phyloP scores from a whole-genome alignment of 2,888 invertebrate species.

The Lithophane socia region DNA sequence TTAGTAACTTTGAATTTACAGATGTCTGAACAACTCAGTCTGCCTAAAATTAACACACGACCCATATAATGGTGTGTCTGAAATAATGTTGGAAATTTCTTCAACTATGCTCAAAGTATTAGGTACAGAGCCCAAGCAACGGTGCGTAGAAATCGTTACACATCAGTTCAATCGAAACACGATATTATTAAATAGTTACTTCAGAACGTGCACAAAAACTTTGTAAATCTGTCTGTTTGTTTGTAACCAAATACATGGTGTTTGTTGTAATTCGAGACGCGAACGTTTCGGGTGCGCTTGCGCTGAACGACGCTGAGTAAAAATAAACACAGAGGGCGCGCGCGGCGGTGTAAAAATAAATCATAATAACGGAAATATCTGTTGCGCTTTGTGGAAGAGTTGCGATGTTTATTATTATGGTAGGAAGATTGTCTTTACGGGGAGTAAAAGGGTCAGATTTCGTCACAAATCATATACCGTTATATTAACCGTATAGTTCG shows the following conservation, averaged over 20 bases:
- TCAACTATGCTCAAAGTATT: conserved; percentile 5
- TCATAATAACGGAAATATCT: conserved; percentile 58
- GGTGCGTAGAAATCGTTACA: conserved; percentile 59
- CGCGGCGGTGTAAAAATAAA: conserved; percentile 62
- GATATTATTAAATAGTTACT: conserved; percentile 61
- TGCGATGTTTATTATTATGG: conserved; percentile 37
- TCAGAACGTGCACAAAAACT: conserved; percentile 62
- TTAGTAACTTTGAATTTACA: neutral
- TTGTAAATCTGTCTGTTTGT: conserved; percentile 61
- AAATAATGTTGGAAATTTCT: conserved; percentile 28
- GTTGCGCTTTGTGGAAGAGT: conserved; percentile 47
- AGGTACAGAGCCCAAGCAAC: conserved; percentile 22
- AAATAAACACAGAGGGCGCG: conserved; percentile 69
- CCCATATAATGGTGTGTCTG: conserved; percentile 40
- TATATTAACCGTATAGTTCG: too few species aligned
- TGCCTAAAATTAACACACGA: conserved; percentile 42
- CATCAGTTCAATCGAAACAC: conserved; percentile 62
- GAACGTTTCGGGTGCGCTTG: conserved; percentile 56
- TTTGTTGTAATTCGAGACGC: conserved; percentile 64
- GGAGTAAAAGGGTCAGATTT: conserved; percentile 32
- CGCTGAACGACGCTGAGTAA: conserved; percentile 57
- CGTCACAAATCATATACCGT: neutral
- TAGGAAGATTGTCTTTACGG: conserved; percentile 4
- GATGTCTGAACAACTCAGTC: conserved; percentile 12
- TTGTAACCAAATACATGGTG: conserved; percentile 67